phyloP scores from a whole-genome alignment of 2,888 invertebrate genomes.

The Hypomecis atomaria region DNA sequence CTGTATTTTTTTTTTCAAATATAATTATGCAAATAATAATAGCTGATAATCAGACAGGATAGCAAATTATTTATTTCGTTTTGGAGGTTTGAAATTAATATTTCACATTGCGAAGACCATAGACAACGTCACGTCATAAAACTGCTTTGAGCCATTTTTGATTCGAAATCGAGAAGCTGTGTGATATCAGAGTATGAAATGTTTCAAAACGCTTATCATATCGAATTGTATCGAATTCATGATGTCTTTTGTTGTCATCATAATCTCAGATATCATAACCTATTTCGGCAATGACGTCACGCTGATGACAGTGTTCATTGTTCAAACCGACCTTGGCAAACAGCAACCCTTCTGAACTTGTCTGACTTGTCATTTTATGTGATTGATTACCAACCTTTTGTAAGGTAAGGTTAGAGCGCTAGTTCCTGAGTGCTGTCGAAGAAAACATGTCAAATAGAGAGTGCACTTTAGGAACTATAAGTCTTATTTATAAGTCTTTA shows the following conservation, averaged over 20 bases:
- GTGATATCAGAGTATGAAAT: too few species aligned
- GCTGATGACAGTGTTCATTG: constrained; percentile 35
- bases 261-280: background rate
- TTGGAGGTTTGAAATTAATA: too few species aligned
- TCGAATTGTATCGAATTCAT: background rate
- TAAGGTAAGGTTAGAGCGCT: constrained; percentile 15
- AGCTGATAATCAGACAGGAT: too few species aligned
- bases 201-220: too few species aligned
- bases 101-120: too few species aligned
- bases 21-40: too few species aligned
- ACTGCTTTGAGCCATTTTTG: too few species aligned
- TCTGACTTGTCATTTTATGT: constrained; percentile 59
- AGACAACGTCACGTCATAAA: too few species aligned
- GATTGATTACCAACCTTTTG: constrained; percentile 51
- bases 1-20: too few species aligned
- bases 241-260: background rate
- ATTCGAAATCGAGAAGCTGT: too few species aligned
- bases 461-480: background rate
- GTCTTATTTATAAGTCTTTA: too few species aligned
- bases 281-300: constrained; percentile 22
- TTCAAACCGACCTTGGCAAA: constrained; percentile 47
- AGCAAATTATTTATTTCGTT: too few species aligned
- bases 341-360: constrained; percentile 47
- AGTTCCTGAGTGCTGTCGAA: constrained; percentile 18
- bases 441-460: constrained; percentile 14